phyloP scores from a whole-genome alignment of 2,113 vertebrate species.

The Catagonus wagneri region DNA sequence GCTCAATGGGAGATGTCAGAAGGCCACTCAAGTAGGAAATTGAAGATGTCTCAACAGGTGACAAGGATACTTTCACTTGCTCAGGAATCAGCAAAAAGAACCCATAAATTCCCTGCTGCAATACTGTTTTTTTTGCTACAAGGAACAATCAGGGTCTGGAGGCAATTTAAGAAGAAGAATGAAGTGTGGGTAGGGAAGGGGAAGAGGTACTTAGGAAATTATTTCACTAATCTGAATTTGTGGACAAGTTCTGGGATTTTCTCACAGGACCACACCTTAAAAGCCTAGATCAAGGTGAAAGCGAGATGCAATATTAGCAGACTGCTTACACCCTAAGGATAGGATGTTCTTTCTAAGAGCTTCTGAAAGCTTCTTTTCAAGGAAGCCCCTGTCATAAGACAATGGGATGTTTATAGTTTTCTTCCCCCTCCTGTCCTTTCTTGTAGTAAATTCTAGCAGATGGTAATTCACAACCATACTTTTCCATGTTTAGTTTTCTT shows the following conservation, averaged over 20 bases:
- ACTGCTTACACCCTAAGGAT: slow-evolving; percentile 64
- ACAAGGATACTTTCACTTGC: neutral
- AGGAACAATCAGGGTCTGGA: neutral
- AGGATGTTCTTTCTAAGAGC: slow-evolving; percentile 44
- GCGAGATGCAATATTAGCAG: slow-evolving; percentile 46
- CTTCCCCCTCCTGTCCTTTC: neutral
- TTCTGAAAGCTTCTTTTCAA: slow-evolving; percentile 66
- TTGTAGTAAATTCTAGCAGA: slow-evolving; percentile 4
- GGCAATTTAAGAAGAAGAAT: neutral
- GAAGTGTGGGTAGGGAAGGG: neutral
- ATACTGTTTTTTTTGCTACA: neutral
- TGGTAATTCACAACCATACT: neutral
- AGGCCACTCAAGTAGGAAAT: neutral
- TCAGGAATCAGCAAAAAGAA: neutral
- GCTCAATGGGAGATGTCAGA: neutral
- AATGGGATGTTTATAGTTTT: slow-evolving; percentile 45
- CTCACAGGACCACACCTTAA: slow-evolving; percentile 59
- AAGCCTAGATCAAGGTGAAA: slow-evolving; percentile 68
- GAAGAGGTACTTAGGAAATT: slow-evolving; percentile 2
- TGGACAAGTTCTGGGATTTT: slow-evolving; percentile 51
- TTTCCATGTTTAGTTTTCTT: slow-evolving; percentile 15
- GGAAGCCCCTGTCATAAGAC: slow-evolving; percentile 26
- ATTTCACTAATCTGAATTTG: slow-evolving; percentile 51
- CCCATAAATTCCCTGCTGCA: neutral
- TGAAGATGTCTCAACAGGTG: neutral